Base-by-base conservation (phyloP, 1,140 invertebrate species). In the Drosophila pandora region DNA sequence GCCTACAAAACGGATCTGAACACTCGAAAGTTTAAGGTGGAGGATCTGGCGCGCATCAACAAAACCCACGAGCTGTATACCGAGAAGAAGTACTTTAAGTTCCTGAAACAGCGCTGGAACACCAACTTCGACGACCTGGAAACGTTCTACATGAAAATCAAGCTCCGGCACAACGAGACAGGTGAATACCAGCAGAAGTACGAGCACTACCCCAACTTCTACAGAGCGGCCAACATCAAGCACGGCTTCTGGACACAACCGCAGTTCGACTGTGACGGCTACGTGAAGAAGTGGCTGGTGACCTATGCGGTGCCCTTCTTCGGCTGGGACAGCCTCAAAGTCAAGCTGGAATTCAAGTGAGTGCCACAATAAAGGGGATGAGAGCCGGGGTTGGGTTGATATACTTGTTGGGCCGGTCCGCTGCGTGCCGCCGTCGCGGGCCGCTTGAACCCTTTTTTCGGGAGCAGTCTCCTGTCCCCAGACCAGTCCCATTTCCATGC, bases 241-340 rank as follows among this genome's bases (percentile, higher is more conserved):
- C 96, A 99, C 92, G 98, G 98, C 7, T 95, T 96, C 90, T 99
- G 98, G 98, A 96, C 96, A 43, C 93, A 95, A 77, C 98, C 98
- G 2, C 97, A 97, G 89, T 99, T 96, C 91, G 98, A 99, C 93
- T 99, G 98, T 93, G 93, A 96, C 81, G 97, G 97, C 39, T 96
- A 96, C 93, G 93, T 97, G 47, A 96, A 97, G 81, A 97, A 97
- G 93, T 99, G 98, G 98, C 94, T 99, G 72, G 95, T 99, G 70
- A 98, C 97, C 39, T 99, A 99, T 93, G 96, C 97, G 53, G 95
- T 95, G 55, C 98, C 98, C 55, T 99, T 99, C 94, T 99, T 99
- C 92, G 98, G 98, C 56, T 97, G 96, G 95, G 98, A 99, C 91
- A 96, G 95, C 91, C 94, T 99, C 49, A 97, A 96, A 94, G 95